Evolutionary conservation across 2,888 invertebrate species (phyloP).

Genomic region (Netelia virgata): DNA sequence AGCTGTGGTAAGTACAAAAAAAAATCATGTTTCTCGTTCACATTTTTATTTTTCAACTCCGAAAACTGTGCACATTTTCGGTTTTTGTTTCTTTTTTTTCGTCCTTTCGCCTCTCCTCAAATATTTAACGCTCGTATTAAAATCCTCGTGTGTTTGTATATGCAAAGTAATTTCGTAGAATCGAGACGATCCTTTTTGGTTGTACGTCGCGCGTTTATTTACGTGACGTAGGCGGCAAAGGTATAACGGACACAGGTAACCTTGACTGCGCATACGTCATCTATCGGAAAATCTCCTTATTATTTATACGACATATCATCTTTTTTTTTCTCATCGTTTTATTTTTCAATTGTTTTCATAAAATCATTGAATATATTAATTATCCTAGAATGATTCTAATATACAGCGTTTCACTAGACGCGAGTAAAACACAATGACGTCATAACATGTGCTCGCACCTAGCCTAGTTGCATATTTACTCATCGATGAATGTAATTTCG

Average conservation of each 20-base stretch:
- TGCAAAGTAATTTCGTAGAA: no score
- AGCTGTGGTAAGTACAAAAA: conserved; percentile 77
- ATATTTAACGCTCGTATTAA: no score
- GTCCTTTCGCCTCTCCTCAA: no score
- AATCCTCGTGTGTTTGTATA: no score
- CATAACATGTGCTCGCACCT: conserved; percentile 4
- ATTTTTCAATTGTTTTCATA: background rate
- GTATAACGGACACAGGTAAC: conserved; percentile 53
- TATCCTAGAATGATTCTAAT: no score
- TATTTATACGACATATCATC: no score
- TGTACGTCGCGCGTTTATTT: background rate
- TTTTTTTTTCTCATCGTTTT: no score
- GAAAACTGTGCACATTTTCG: no score
- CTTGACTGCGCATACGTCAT: conserved; percentile 54
- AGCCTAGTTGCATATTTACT: no score
- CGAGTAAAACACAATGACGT: conserved; percentile 26
- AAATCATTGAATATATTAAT: background rate
- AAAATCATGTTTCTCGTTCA: background rate
- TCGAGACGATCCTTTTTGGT: no score
- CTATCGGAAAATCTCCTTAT: background rate
- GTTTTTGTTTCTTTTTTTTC: no score
- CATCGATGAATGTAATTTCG: no score
- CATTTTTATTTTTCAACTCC: conserved; percentile 1
- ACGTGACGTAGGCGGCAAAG: conserved; percentile 32
- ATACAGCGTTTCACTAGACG: background rate